Base-by-base conservation (phyloP, 2,888 invertebrate species). In the Strigamia transsilvanica region DNA sequence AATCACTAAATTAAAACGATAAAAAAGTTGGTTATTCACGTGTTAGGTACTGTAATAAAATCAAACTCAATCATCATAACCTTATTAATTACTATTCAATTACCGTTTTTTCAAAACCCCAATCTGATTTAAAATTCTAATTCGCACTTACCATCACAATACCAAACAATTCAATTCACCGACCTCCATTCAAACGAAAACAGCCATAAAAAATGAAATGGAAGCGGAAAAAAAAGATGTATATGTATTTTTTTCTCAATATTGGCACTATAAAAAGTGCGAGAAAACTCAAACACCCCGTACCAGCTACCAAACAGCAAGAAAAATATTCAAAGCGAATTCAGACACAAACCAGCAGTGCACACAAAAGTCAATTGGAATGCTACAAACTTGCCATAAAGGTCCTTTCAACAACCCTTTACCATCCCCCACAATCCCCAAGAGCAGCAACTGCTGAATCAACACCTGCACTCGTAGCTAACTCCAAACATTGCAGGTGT, bases 281-380 rank as follows among this genome's bases (percentile, higher is more conserved):
- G 23, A 27, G 73, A 73, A 73, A 73, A 73, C 18, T 56, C n/a
- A 56, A 56, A 56, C 46, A 73, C 27, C 12, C 13, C 32, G 73
- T 27, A 9, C 21, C 61, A 23, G 10, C 23, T 73, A 32, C 73
- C 56, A 56, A 56, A 56, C 18, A 56, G 56, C 18, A 56, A 56
- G 56, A 21, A 56, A 73, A 73, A 73, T 73, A 73, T 73, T 73
- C 73, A 73, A 73, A 73, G 73, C 23, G 73, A 73, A 73, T 73
- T 73, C 27, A 73, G 73, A 73, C 27, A 73, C 27, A 73, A 73
- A 73, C 73, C 73, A 73, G 73, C 27, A 12, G 10, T 73, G 73
- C 73, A 73, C 73, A 73, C 73, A 73, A 73, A 73, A 73, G 73
- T 73, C 73, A 73, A 73, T 73, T 73, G 73, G 32, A 73, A 73